Percentiles rank a stretch among this genome's conserved stretches.
Evolutionary conservation across 1,140 invertebrate genomes (phyloP).

Genomic region (Drosophila setifemur): DNA sequence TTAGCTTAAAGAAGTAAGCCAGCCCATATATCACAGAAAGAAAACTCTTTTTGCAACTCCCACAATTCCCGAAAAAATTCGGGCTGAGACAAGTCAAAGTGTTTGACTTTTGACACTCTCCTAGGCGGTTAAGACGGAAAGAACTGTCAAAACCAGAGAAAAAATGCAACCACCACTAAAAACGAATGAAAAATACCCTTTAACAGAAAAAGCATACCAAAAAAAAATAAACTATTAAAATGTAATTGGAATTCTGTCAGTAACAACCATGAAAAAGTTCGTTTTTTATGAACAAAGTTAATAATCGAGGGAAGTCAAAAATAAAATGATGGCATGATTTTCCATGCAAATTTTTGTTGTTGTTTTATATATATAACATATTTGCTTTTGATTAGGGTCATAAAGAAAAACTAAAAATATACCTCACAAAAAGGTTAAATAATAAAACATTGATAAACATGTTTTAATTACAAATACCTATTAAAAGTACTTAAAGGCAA

Average conservation of each 20-base stretch:
- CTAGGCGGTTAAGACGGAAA: constrained; percentile 1
- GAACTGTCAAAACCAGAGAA: constrained; percentile 26
- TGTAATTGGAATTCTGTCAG: not conserved
- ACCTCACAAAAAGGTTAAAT: too few relatives aligned
- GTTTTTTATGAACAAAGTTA: too few relatives aligned
- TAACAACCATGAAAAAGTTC: not conserved
- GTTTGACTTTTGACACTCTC: constrained; percentile 58
- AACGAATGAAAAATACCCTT: not conserved
- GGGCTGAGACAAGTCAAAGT: constrained; percentile 37
- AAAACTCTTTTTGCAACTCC: not conserved
- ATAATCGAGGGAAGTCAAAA: too few relatives aligned
- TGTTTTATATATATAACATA: too few relatives aligned
- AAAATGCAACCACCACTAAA: not conserved
- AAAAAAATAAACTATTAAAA: not conserved
- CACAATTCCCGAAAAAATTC: constrained; percentile 17
- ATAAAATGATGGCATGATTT: too few relatives aligned
- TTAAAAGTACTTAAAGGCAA: too few relatives aligned
- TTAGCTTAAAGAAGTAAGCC: constrained; percentile 29
- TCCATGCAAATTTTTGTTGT: too few relatives aligned
- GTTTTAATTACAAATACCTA: too few relatives aligned
- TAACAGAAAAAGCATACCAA: not conserved
- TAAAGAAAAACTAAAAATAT: too few relatives aligned
- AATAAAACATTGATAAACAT: too few relatives aligned
- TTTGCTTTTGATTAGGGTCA: too few relatives aligned
- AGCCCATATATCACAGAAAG: constrained; percentile 42